Base-by-base conservation (phyloP, 2,113 vertebrate species). In the Menidia beryllina region DNA sequence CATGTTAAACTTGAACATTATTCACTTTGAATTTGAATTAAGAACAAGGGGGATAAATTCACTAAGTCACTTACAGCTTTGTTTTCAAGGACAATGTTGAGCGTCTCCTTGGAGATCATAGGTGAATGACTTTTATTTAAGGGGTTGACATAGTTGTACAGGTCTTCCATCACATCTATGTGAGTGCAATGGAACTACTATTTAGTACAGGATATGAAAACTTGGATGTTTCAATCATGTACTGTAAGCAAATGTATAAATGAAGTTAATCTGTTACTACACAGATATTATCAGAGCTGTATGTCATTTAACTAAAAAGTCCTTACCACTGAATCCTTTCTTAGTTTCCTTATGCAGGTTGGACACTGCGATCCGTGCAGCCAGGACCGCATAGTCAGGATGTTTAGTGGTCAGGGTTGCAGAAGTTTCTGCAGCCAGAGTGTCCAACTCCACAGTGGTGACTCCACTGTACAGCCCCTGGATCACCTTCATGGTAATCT, bases 401-500 rank as follows among this genome's bases (percentile, higher is more conserved):
- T 99, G 93, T 76, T 98, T 98, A 55, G 97, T 99, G 48, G 97
- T 99, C 75, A 99, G 95, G 1, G 97, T 98, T 2, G 97, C 97
- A 0, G 97, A 91, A 0, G 96, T 99, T 81, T 99, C 97, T 5
- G 97, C 96, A 7, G 97, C 97, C 92, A 99, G 73, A 0, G 96
- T 98, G 81, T 98, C 97, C 81, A 99, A 90, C 76, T 99, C 97
- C 64, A 98, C 95, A 0, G 97, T 99, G 13, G 96, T 98, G 45
- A 99, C 97, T 0, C 97, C 97, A 0, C 93, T 98, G 87, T 98
- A 98, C 6, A 99, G 92, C 50, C 97, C 97, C 82, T 98, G 96
- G 53, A 98, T 98, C 85, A 99, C 97, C 72, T 98, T 98, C 97
- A 98, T 97, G n/a, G 97, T 99, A 78, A 99, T 98, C 89, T 98